Base-by-base conservation (phyloP, 2,113 vertebrate genomes). In the Rhinoptilus africanus region DNA sequence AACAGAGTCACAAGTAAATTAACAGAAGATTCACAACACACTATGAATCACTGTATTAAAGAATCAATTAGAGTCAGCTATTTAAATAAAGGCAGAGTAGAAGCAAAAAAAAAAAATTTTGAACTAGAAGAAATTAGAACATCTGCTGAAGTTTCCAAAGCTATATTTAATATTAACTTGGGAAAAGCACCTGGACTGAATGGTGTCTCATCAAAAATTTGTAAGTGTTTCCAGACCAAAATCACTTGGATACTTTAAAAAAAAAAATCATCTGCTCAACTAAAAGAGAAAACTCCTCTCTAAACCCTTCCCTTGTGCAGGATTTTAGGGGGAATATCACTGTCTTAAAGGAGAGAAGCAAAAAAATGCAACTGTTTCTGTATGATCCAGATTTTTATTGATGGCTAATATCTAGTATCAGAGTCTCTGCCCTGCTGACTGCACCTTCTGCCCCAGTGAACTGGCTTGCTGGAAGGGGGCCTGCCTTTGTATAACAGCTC, bases 181-280 rank as follows among this genome's bases (percentile, higher is more conserved):
- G 90, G 88, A 91, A 85, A 95, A 95, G 80, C 93, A 97, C 96
- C 96, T 96, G 93, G 88, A 39, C 78, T 37, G 78, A 83, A 74
- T 79, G 45, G 48, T 93, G 68, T 96, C 80, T 93, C 92, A 93
- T 91, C 60, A 94, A 94, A 91, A 92, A 76, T 16, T n/a, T 71
- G 4, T 82, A 87, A 89, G 62, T 79, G 45, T 77, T 91, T 93
- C 93, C 90, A 96, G 76, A 89, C 57, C 35, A 92, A 88, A 94
- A 84, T 74, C 51, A 81, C 66, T 68, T 2, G 1, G 48, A 56
- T 84, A 48, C 26, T 86, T 81, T 18, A 3, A n/a, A 72, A n/a
- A 43, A 57, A 56, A 81, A 48, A 88, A 13, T 68, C 8, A 56
- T 67, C 47, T 78, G 21, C 75, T 81, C 28, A 86, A 86, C 7